A percentile compares a stretch with the other conserved stretches of the same genome.
Evolutionary conservation across 2,797 vertebrate genomes (phyloP).

Genomic region (Tragelaphus eurycerus): DNA sequence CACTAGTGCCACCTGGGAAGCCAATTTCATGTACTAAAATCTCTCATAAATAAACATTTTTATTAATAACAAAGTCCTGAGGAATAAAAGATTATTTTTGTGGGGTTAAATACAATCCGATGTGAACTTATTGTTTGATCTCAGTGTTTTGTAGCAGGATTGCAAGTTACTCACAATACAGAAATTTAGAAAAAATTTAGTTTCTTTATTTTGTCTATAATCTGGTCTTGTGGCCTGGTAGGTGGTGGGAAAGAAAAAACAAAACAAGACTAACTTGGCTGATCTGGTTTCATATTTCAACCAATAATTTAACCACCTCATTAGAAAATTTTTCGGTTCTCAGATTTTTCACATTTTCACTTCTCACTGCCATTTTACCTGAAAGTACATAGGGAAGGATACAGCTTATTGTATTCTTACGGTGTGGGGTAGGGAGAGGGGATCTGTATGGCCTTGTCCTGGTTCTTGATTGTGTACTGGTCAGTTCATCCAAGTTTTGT

Average conservation of each 20-base stretch:
- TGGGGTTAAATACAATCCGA: neutral
- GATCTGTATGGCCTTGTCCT: neutral
- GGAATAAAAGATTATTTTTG: neutral
- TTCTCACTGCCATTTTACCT: neutral
- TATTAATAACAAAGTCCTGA: neutral
- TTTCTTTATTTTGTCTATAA: constrained; percentile 4
- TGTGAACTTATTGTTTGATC: neutral
- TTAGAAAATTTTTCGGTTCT: neutral
- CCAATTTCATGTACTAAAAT: neutral
- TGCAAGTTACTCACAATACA: neutral
- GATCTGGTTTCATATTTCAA: constrained; percentile 23
- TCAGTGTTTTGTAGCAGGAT: neutral
- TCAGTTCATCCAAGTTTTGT: neutral
- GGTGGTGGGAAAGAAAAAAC: constrained; percentile 7
- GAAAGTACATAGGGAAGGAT: neutral
- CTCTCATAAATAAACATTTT: constrained; percentile 3
- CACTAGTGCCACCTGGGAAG: neutral
- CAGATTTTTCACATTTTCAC: neutral
- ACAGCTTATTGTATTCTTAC: neutral
- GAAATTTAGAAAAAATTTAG: constrained; percentile 10
- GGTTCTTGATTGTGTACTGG: neutral
- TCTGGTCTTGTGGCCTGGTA: neutral
- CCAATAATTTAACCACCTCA: neutral
- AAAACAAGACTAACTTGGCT: neutral
- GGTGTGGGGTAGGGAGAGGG: too few relatives aligned